Evolutionary conservation across 2,797 vertebrate genomes (phyloP).

Genomic region (Hylomyscus alleni): DNA sequence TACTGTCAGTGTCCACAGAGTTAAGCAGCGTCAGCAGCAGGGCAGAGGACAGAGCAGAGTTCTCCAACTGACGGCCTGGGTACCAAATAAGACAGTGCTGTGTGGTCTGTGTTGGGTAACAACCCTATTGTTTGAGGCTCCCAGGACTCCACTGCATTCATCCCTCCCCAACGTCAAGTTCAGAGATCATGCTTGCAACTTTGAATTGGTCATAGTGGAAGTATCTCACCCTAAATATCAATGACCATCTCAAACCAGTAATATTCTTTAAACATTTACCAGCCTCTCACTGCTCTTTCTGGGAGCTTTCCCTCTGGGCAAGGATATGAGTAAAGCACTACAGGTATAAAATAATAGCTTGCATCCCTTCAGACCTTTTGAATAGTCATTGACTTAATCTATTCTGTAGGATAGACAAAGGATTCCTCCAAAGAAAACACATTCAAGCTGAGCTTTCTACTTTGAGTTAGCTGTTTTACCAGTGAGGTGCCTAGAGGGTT

Average conservation of each 20-base stretch:
- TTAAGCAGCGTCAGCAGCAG: neutral
- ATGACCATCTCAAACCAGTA: neutral
- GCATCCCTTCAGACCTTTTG: neutral
- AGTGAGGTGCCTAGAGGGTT: neutral
- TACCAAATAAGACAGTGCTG: neutral
- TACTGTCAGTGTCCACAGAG: neutral
- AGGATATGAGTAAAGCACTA: neutral
- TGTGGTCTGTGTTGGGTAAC: too few relatives aligned
- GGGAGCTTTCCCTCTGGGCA: neutral
- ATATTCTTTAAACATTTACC: neutral
- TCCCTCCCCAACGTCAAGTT: neutral
- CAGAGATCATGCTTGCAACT: neutral
- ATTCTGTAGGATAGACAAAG: neutral
- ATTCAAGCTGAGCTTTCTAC: neutral
- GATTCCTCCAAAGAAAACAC: neutral
- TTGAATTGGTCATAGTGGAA: neutral
- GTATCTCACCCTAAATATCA: neutral
- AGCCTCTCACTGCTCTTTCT: too few relatives aligned
- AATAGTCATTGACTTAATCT: neutral
- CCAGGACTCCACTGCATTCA: neutral
- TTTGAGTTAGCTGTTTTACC: slow-evolving; percentile 11
- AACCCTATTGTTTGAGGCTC: neutral
- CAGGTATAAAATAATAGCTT: neutral
- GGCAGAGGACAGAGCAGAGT: neutral
- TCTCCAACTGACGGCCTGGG: neutral